phyloP scores from a whole-genome alignment of 92 coral and sea anemone genomes.

The Ricordea florida region DNA sequence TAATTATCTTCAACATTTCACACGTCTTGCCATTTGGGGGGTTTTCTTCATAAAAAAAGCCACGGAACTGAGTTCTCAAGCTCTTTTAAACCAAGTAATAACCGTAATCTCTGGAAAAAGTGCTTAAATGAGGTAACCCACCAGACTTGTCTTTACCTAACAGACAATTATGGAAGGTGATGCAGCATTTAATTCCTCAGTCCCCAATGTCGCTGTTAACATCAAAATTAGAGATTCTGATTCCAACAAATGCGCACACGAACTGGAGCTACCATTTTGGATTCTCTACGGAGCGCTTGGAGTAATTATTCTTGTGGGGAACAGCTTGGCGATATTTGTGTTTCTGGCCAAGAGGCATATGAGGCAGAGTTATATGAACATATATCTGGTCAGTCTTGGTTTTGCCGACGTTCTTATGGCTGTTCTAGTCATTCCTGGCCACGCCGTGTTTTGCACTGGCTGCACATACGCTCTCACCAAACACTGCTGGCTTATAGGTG shows the following conservation, averaged over 20 bases:
- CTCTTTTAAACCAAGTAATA: too few species aligned
- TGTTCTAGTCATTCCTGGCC: slow-evolving; percentile 58
- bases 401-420: slow-evolving; percentile 61
- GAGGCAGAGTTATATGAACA: slow-evolving; percentile 61
- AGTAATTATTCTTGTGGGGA: slow-evolving; percentile 50
- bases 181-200: not conserved
- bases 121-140: too few species aligned
- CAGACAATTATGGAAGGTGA: too few species aligned
- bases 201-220: not conserved
- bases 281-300: slow-evolving; percentile 54
- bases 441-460: slow-evolving; percentile 65
- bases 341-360: slow-evolving; percentile 44
- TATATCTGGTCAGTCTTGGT: slow-evolving; percentile 64
- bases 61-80: too few species aligned
- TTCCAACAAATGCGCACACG: not conserved
- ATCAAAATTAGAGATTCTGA: not conserved
- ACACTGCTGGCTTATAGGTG: slow-evolving; percentile 59
- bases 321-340: slow-evolving; percentile 37
- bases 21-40: too few species aligned
- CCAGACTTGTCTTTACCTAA: too few species aligned
- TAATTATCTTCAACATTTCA: too few species aligned
- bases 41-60: too few species aligned
- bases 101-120: too few species aligned
- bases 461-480: slow-evolving; percentile 27
- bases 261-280: slow-evolving; percentile 50